phyloP scores from a whole-genome alignment of 2,888 invertebrate genomes.

The Lasius fuliginosus region DNA sequence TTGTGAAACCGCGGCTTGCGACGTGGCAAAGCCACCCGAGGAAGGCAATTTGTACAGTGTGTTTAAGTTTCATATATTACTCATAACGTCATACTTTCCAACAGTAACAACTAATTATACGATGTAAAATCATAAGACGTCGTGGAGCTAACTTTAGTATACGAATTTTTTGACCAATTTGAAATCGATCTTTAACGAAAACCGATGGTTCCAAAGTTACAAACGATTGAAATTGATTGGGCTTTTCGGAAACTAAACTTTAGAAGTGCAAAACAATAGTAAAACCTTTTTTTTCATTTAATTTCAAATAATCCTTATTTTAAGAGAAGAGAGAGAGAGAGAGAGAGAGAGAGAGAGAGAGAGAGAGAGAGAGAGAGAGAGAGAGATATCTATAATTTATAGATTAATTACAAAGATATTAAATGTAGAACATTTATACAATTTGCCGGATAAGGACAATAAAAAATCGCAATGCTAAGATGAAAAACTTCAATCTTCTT shows the following conservation, averaged over 20 bases:
- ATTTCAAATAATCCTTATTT: not conserved
- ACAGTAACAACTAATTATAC: slow-evolving; percentile 25
- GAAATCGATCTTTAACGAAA: not conserved
- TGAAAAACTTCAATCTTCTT: slow-evolving; percentile 2
- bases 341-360: not conserved
- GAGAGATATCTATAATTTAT: not conserved
- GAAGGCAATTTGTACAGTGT: slow-evolving; percentile 57
- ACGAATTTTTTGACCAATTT: not conserved
- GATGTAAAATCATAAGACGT: not conserved
- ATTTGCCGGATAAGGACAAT: not conserved
- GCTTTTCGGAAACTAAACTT: not conserved
- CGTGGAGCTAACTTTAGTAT: not conserved
- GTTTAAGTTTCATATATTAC: slow-evolving; percentile 52
- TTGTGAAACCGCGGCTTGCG: slow-evolving; percentile 39
- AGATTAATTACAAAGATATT: not conserved
- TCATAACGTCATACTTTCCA: slow-evolving; percentile 37
- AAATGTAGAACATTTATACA: not conserved
- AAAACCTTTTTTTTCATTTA: not conserved
- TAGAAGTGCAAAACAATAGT: not conserved
- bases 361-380: not conserved
- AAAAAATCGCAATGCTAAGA: not conserved
- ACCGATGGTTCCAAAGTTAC: not conserved
- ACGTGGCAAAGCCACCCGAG: slow-evolving; percentile 44
- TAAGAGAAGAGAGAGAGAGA: not conserved
- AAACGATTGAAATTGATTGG: not conserved